phyloP scores from a whole-genome alignment of 2,113 vertebrate genomes.

The Psilopsiagon aymara region DNA sequence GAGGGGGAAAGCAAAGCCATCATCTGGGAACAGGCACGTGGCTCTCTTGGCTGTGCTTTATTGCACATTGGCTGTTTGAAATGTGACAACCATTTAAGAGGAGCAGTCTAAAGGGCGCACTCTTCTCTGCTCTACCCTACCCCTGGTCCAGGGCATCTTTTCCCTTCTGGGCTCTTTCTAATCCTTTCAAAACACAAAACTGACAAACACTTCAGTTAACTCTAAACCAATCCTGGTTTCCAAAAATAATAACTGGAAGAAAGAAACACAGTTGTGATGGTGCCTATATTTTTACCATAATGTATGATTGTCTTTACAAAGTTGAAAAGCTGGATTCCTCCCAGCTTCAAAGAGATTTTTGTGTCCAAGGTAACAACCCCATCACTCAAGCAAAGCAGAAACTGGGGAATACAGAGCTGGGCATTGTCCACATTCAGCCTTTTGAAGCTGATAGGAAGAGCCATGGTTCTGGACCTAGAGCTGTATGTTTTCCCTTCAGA shows the following conservation, averaged over 20 bases:
- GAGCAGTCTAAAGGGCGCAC: fast-evolving
- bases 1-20: neutral
- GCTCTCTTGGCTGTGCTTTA: neutral
- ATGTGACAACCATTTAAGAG: neutral
- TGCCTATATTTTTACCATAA: neutral
- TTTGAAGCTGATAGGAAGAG: neutral
- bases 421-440: neutral
- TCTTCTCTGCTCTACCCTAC: neutral
- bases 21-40: neutral
- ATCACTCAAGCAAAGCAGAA: neutral
- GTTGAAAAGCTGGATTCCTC: neutral
- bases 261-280: neutral
- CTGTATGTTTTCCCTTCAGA: neutral
- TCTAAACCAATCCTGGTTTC: neutral
- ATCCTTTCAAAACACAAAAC: neutral
- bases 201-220: neutral
- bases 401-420: neutral
- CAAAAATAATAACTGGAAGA: neutral
- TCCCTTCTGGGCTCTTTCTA: neutral
- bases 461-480: neutral
- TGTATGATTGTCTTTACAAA: neutral
- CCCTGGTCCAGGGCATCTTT: neutral
- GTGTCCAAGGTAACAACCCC: neutral
- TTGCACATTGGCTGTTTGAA: neutral
- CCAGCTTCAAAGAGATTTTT: neutral